These are phyloP conservation scores for Luperina testacea DNA, from an alignment of 2,888 invertebrate species.

Conservation along the genomic window DNA sequence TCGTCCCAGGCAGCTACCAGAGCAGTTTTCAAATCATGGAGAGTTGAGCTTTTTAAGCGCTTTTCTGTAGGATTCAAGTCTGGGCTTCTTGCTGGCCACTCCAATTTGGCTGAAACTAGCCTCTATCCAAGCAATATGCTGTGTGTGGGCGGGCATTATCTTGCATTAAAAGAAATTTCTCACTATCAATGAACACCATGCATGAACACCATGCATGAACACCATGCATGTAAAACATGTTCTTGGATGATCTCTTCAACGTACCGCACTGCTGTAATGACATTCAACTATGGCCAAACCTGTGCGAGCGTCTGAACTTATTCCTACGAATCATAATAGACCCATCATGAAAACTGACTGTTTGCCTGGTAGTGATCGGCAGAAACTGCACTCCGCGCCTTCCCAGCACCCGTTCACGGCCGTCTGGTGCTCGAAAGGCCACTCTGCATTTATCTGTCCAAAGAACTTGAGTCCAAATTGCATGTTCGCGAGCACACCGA, in stretches of 20 bases:
- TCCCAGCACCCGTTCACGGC: too few species aligned
- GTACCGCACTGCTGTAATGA: too few species aligned
- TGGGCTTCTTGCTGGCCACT: not conserved
- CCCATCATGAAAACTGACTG: not conserved
- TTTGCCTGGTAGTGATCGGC: too few species aligned
- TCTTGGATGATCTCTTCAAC: not conserved
- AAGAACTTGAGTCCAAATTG: too few species aligned
- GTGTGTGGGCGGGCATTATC: not conserved
- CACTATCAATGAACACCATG: not conserved
- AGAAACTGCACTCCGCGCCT: too few species aligned
- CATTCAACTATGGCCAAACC: not conserved
- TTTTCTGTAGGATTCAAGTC: not conserved
- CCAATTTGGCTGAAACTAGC: not conserved
- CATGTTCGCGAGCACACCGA: too few species aligned
- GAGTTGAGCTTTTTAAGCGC: not conserved
- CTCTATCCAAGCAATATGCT: not conserved
- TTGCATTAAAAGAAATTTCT: not conserved
- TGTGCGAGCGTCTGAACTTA: not conserved
- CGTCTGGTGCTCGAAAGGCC: too few species aligned
- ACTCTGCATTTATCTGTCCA: too few species aligned
- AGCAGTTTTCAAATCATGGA: not conserved
- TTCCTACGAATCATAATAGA: not conserved
- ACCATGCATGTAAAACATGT: not conserved
- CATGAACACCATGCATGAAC: not conserved
- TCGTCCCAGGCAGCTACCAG: not conserved